A percentile compares a stretch with the other conserved stretches of the same genome.
Conservation (phyloP, 53 echinoderm and acorn worm species). For the Actinopyga echinites region DNA sequence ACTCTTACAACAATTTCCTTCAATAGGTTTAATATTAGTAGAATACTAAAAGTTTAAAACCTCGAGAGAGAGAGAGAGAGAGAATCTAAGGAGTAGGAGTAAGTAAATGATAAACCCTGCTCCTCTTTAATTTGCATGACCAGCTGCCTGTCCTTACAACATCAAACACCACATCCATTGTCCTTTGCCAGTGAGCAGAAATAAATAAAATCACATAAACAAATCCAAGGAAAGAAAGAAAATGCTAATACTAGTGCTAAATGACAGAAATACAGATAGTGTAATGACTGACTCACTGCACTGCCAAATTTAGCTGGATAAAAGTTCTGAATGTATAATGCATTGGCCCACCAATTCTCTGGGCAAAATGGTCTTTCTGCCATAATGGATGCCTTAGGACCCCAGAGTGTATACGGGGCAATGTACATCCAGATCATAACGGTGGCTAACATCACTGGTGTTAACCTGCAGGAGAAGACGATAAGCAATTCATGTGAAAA, state of each 20-base stretch:
- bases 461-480: constrained; percentile 54
- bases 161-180: too few relatives aligned
- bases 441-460: constrained; percentile 65
- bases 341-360: constrained; percentile 92
- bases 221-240: background rate
- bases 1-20: too few relatives aligned
- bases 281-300: constrained; percentile 34
- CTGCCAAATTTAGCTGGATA: constrained; percentile 56
- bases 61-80: too few relatives aligned
- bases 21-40: too few relatives aligned
- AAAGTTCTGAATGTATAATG: constrained; percentile 93
- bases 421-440: constrained; percentile 86
- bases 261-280: too few relatives aligned
- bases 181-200: too few relatives aligned
- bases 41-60: too few relatives aligned
- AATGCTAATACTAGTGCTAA: background rate
- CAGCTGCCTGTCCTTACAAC: too few relatives aligned
- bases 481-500: background rate
- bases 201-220: background rate
- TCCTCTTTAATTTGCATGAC: too few relatives aligned
- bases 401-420: constrained; percentile 73
- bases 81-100: too few relatives aligned
- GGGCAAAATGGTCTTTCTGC: constrained; percentile 35
- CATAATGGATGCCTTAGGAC: constrained; percentile 53
- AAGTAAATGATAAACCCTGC: too few relatives aligned